A percentile compares a stretch with the other conserved stretches of the same genome.
Evolutionary conservation across 1,140 invertebrate genomes (phyloP).

Genomic region (Amyelois transitella): DNA sequence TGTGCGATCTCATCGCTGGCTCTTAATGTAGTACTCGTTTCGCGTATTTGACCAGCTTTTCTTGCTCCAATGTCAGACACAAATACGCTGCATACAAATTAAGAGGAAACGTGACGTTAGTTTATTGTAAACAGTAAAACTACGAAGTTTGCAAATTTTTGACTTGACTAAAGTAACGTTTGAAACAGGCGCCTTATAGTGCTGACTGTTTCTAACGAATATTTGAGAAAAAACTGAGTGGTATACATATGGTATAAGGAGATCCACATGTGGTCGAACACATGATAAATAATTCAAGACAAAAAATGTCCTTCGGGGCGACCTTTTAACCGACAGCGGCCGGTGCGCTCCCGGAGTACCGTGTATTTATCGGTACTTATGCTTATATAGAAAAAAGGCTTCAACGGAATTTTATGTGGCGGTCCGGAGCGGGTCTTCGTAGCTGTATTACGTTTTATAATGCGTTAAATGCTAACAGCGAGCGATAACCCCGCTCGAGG

Average conservation of each 20-base stretch:
- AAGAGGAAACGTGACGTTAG: neutral
- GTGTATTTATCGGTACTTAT: constrained; percentile 60
- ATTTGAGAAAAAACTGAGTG: neutral
- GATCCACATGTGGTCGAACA: constrained; percentile 30
- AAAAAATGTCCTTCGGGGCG: constrained; percentile 59
- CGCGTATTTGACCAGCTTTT: constrained; percentile 3
- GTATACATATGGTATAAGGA: constrained; percentile 6
- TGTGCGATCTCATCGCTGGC: constrained; percentile 19
- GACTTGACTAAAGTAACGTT: too few relatives aligned
- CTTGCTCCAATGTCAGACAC: constrained; percentile 21
- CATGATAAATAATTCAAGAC: constrained; percentile 44
- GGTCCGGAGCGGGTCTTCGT: constrained; percentile 59
- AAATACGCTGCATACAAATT: neutral
- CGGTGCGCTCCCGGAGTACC: constrained; percentile 34
- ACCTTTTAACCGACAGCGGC: constrained; percentile 56
- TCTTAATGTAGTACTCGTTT: constrained; percentile 13
- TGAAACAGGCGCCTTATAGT: too few relatives aligned
- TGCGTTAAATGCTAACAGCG: constrained; percentile 66
- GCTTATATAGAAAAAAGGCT: constrained; percentile 57
- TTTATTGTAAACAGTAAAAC: neutral
- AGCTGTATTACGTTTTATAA: constrained; percentile 61
- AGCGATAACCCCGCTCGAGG: constrained; percentile 67
- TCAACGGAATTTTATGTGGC: constrained; percentile 65
- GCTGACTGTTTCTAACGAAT: too few relatives aligned
- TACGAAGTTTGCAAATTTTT: neutral